Evolutionary conservation across 2,113 vertebrate genomes (phyloP).

Genomic region (Sinocyclocheilus anshuiensis): DNA sequence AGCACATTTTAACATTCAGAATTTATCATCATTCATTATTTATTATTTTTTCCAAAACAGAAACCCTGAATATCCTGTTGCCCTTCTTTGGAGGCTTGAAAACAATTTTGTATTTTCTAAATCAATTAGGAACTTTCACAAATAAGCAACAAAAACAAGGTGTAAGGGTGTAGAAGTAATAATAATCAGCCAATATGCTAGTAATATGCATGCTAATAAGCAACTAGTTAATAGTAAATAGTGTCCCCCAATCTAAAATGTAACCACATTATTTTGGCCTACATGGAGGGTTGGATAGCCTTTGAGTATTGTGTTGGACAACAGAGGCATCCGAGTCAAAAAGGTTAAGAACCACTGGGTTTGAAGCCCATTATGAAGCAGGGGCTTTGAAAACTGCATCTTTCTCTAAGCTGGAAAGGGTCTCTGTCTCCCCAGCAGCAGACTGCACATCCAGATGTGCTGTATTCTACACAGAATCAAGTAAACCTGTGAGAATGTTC

Average conservation of each 20-base stretch:
- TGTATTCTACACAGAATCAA: conserved; percentile 19
- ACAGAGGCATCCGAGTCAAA: background rate
- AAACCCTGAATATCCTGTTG: background rate
- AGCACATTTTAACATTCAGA: conserved; percentile 1
- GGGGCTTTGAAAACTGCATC: background rate
- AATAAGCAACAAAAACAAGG: background rate
- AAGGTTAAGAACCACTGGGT: background rate
- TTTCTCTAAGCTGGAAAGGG: background rate
- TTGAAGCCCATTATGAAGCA: background rate
- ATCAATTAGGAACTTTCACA: background rate
- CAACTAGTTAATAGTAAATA: too few relatives aligned
- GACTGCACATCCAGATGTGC: conserved; percentile 33
- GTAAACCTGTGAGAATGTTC: conserved; percentile 1
- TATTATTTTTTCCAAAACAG: background rate
- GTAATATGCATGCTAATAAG: too few relatives aligned
- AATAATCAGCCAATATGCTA: too few relatives aligned
- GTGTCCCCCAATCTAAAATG: too few relatives aligned
- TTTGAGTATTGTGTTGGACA: background rate
- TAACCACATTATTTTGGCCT: background rate
- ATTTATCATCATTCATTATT: background rate
- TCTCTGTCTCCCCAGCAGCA: background rate
- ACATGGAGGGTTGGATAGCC: background rate
- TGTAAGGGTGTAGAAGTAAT: too few relatives aligned
- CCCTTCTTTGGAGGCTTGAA: background rate
- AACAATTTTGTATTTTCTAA: background rate